Evolutionary conservation across 2,113 vertebrate genomes (phyloP), one percentile per base, ranked within the genome.

Genomic region (Sterna hirundo): DNA sequence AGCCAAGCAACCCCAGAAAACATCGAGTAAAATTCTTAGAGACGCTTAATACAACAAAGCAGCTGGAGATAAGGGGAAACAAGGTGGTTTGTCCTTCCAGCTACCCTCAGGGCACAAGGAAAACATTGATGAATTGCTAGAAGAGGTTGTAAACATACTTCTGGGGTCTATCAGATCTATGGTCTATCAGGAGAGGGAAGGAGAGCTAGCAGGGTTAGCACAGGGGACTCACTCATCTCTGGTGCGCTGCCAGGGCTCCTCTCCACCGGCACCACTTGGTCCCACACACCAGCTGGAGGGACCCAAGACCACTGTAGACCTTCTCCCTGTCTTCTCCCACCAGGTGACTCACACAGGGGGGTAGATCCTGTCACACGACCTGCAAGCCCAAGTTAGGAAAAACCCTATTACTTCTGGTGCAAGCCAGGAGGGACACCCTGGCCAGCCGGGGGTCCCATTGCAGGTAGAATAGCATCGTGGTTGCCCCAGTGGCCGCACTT

Each of bases 381-480:
- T 54, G 15, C 54, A 58, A 90, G 23, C 54, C 47, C 34, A 55
- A 44, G 62, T 47, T 23, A 62, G 52, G 49, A 20, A 46, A 69
- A 54, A 3, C 3, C 10, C 34, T 25, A 2, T n/a, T 44, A 13
- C 2, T 76, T 19, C 49, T 7, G 9, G 13, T 30, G 26, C 29
- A 11, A 44, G 4, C 2, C 25, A 11, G 25, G 21, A 60, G 11
- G 5, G 30, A 25, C 4, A 10, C 1, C 23, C 11, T 14, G 30
- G 26, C 8, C 22, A 27, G 21, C 8, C 25, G 3, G 21, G 10
- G 7, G 3, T 21, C 34, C 20, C 11, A 10, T 2, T 29, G 64
- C 0, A 0, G 40, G 18, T 32, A 76, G 15, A 26, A 20, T 0
- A 54, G 22, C 2, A 1, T 2, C 15, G 3, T 2, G 13, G 17